These are phyloP conservation scores for Lithophane leautieri DNA, from an alignment of 2,888 invertebrate genomes.

Conservation along the genomic window DNA sequence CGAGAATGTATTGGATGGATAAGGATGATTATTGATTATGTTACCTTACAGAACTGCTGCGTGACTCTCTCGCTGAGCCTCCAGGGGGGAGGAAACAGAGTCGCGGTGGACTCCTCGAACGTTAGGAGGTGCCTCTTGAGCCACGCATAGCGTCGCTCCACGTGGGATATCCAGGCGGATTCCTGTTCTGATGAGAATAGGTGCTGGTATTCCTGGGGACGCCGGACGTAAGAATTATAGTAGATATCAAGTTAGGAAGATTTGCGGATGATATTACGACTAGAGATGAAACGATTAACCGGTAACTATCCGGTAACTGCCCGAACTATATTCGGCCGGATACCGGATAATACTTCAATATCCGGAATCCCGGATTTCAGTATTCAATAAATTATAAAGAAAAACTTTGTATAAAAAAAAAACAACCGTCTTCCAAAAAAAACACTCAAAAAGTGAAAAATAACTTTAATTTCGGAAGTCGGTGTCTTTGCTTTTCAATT, in stretches of 20 bases:
- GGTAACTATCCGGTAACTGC: too few relatives aligned
- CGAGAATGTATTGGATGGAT: too few relatives aligned
- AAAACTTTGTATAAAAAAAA: too few relatives aligned
- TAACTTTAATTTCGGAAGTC: too few relatives aligned
- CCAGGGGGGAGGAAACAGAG: constrained; percentile 98
- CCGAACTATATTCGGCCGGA: neutral
- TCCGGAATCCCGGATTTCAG: too few relatives aligned
- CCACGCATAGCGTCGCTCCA: constrained; percentile 98
- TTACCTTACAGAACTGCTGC: constrained; percentile 95
- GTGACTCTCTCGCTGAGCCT: constrained; percentile 98
- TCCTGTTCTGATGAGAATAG: constrained; percentile 99
- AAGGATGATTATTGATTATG: too few relatives aligned
- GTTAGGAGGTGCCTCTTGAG: constrained; percentile 97
- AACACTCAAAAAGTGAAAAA: too few relatives aligned
- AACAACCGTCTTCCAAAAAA: too few relatives aligned
- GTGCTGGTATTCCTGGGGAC: constrained; percentile 96
- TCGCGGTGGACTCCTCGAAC: constrained; percentile 97
- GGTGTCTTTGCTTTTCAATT: too few relatives aligned
- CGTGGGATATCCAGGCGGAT: constrained; percentile 98
- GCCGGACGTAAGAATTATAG: neutral
- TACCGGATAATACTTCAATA: neutral
- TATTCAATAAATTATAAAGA: too few relatives aligned
- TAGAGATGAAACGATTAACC: neutral
- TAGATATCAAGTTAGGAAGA: too few relatives aligned
- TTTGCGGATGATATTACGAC: neutral